These are phyloP conservation scores for Pleuronectes platessa DNA, from an alignment of 2,113 vertebrate genomes.

Conservation along the genomic window DNA sequence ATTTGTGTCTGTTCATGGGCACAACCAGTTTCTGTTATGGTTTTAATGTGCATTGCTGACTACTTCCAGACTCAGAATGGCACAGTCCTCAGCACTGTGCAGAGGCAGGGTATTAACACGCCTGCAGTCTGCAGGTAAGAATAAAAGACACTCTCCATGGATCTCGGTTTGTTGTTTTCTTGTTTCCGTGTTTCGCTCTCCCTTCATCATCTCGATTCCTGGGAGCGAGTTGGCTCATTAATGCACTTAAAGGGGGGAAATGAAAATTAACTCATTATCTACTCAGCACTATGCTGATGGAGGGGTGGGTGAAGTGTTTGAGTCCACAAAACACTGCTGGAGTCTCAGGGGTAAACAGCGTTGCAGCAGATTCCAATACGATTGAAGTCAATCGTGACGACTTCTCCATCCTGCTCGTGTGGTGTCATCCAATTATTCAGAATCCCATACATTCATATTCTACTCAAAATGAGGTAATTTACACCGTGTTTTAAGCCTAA, in stretches of 20 bases:
- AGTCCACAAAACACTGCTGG: no score
- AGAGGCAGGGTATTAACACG: conserved; percentile 6
- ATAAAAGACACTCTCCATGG: neutral
- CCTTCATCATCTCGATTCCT: neutral
- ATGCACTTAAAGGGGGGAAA: conserved; percentile 3
- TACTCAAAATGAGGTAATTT: no score
- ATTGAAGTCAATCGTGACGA: no score
- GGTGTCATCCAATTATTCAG: no score
- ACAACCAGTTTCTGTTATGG: neutral
- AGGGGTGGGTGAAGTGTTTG: no score
- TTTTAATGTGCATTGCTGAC: neutral
- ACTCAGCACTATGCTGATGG: no score
- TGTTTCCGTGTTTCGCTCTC: conserved; percentile 20
- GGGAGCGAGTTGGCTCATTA: conserved; percentile 56
- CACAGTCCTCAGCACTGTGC: neutral
- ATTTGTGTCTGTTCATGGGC: neutral
- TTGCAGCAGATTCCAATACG: no score
- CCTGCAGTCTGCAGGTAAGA: conserved; percentile 10
- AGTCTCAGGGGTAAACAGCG: no score
- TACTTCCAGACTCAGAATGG: neutral
- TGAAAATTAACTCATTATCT: no score
- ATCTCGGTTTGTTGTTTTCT: conserved; percentile 33
- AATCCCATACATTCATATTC: no score
- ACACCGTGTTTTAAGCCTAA: no score
- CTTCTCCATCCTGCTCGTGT: no score